phyloP scores from a whole-genome alignment of 2,888 invertebrate genomes.

The Erebia ligea region DNA sequence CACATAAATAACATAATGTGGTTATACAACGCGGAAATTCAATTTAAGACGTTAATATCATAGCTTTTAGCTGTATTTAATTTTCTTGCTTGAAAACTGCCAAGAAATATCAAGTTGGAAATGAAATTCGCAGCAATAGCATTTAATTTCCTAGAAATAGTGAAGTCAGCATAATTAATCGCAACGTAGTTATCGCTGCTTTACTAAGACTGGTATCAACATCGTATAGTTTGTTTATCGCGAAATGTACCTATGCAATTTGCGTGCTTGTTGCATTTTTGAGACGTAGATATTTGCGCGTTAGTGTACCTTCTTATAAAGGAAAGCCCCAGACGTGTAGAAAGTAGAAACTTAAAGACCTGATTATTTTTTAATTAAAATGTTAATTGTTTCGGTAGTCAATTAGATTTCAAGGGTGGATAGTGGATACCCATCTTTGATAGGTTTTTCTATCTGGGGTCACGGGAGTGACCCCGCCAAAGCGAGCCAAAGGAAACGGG shows the following conservation, averaged over 20 bases:
- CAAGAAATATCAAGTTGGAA: slow-evolving; percentile 28
- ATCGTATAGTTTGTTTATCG: slow-evolving; percentile 28
- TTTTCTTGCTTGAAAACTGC: slow-evolving; percentile 26
- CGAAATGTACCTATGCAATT: slow-evolving; percentile 24
- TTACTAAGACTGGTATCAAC: slow-evolving; percentile 24
- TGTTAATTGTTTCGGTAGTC: too few species aligned
- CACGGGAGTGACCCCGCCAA: too few species aligned
- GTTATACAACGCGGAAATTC: slow-evolving; percentile 11
- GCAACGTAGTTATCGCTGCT: slow-evolving; percentile 25
- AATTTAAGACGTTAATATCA: slow-evolving; percentile 24
- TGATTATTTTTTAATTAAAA: neutral
- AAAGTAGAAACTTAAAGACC: neutral
- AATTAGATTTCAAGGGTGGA: too few species aligned
- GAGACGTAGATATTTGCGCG: slow-evolving; percentile 8
- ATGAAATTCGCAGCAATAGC: slow-evolving; percentile 25
- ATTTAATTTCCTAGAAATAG: slow-evolving; percentile 28
- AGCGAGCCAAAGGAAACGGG: too few species aligned
- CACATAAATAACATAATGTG: slow-evolving; percentile 5
- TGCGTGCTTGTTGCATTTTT: slow-evolving; percentile 21
- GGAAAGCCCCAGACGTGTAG: neutral
- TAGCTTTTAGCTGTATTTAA: slow-evolving; percentile 23
- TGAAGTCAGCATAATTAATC: slow-evolving; percentile 28
- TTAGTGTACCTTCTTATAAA: neutral
- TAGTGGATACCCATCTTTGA: too few species aligned
- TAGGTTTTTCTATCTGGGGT: too few species aligned